phyloP scores from a whole-genome alignment of 1,140 invertebrate genomes.

The Cotesia glomerata region DNA sequence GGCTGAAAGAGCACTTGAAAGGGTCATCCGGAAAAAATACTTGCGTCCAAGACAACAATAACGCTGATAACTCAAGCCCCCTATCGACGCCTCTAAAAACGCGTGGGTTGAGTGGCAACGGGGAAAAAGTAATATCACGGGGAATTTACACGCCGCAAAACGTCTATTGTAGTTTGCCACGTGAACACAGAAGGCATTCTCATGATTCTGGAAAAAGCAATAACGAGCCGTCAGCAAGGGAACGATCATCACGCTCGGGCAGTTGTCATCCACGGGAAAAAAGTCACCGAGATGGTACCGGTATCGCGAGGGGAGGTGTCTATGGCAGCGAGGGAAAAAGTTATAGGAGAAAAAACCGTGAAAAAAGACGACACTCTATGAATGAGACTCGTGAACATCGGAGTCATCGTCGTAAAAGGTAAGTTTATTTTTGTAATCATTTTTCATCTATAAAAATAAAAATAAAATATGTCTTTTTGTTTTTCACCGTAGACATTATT shows the following conservation, averaged over 20 bases:
- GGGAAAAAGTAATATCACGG: constrained; percentile 47
- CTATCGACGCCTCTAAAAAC: constrained; percentile 24
- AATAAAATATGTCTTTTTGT: no score
- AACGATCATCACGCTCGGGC: constrained; percentile 36
- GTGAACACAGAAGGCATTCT: constrained; percentile 46
- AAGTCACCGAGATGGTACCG: constrained; percentile 37
- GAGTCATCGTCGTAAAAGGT: constrained; percentile 51
- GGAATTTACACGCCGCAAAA: constrained; percentile 52
- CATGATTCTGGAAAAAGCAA: constrained; percentile 40
- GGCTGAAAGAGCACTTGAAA: constrained; percentile 53
- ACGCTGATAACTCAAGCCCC: constrained; percentile 24
- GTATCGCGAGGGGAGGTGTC: constrained; percentile 46
- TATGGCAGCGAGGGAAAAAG: constrained; percentile 55
- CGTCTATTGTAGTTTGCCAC: constrained; percentile 54
- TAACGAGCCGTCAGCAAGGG: constrained; percentile 11
- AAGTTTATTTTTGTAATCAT: constrained; percentile 26
- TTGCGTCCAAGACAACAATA: constrained; percentile 29
- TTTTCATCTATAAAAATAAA: neutral
- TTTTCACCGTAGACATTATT: no score
- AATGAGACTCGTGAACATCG: constrained; percentile 48
- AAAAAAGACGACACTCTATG: constrained; percentile 53
- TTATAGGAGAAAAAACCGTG: constrained; percentile 48
- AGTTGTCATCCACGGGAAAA: constrained; percentile 41
- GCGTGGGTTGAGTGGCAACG: constrained; percentile 29
- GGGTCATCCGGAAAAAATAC: constrained; percentile 41